Evolutionary conservation across 2,113 vertebrate species (phyloP).

Genomic region (Fukomys damarensis): DNA sequence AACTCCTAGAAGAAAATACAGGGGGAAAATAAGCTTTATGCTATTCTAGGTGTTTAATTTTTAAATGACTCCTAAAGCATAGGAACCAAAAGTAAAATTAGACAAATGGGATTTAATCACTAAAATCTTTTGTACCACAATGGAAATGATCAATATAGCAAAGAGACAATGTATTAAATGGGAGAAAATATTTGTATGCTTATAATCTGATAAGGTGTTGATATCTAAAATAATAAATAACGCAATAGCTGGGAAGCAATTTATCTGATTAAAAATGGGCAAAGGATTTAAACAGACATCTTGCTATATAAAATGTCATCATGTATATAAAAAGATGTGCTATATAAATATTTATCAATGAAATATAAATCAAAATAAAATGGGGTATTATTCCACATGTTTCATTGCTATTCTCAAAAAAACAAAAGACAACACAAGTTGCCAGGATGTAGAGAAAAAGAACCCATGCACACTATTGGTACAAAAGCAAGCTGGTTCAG

Average conservation of each 20-base stretch:
- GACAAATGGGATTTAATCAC: background rate
- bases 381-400: background rate
- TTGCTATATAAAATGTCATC: background rate
- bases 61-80: background rate
- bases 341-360: background rate
- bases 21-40: background rate
- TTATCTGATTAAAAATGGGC: background rate
- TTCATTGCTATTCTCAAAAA: background rate
- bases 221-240: background rate
- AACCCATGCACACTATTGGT: background rate
- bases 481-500: background rate
- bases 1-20: background rate
- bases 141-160: background rate
- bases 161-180: background rate
- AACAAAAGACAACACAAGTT: background rate
- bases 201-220: background rate
- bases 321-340: background rate
- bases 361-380: background rate
- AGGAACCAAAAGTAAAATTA: background rate
- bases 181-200: background rate
- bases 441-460: background rate
- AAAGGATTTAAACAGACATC: background rate
- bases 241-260: background rate
- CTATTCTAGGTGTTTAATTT: background rate
- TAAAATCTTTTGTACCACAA: background rate